phyloP scores from a whole-genome alignment of 2,113 vertebrate species.

The Garra rufa region DNA sequence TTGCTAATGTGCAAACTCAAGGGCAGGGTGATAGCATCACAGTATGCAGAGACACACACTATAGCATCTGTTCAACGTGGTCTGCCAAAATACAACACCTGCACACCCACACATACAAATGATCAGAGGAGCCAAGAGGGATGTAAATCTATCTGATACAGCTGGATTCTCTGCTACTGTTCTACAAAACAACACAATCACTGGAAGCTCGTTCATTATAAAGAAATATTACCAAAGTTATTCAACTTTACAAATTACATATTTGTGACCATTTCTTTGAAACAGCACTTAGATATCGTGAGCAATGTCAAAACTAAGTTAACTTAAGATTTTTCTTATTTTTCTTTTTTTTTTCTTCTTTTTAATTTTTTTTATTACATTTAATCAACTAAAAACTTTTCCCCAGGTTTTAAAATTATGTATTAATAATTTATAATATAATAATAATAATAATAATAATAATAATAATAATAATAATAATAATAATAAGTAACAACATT shows the following conservation, averaged over 20 bases:
- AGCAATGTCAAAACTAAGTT: background rate
- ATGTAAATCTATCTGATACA: background rate
- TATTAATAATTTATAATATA: too few species aligned
- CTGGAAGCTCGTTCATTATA: background rate
- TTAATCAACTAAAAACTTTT: too few species aligned
- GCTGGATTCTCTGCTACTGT: conserved; percentile 17
- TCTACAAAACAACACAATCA: conserved; percentile 1
- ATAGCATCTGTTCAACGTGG: conserved; percentile 18
- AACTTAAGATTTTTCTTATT: too few species aligned
- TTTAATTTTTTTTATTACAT: too few species aligned
- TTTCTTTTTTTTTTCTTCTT: too few species aligned
- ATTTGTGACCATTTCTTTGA: background rate
- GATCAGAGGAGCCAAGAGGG: background rate
- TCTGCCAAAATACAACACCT: conserved; percentile 30
- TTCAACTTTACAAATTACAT: background rate
- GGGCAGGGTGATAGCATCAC: conserved; percentile 12
- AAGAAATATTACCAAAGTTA: background rate
- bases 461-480: too few species aligned
- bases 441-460: too few species aligned
- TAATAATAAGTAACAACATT: too few species aligned
- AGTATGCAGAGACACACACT: conserved; percentile 8
- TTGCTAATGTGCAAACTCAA: conserved; percentile 21
- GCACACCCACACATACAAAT: background rate
- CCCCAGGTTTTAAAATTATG: too few species aligned
- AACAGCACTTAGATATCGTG: background rate